These are phyloP conservation scores for Clarias laeviceps DNA, from an alignment of 2,797 vertebrate species.

Conservation along the genomic window DNA sequence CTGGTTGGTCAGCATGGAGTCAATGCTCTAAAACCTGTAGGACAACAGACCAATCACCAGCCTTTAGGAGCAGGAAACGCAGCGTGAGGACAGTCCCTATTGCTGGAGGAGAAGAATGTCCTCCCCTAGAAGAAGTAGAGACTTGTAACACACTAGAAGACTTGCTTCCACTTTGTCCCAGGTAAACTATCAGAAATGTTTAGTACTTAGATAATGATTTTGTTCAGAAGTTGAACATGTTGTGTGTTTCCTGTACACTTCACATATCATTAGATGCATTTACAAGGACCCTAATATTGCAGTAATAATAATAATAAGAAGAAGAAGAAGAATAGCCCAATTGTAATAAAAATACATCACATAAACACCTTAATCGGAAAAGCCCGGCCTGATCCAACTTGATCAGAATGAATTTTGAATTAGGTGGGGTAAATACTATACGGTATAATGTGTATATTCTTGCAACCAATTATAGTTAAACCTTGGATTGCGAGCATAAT, in stretches of 20 bases:
- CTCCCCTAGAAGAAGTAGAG: conserved; percentile 75
- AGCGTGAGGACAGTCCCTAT: conserved; percentile 63
- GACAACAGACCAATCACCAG: conserved; percentile 65
- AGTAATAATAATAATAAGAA: too few relatives aligned
- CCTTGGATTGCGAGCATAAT: too few relatives aligned
- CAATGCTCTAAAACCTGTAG: conserved; percentile 73
- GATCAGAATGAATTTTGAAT: too few relatives aligned
- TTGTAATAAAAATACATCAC: too few relatives aligned
- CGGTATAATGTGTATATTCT: too few relatives aligned
- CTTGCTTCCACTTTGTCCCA: conserved; percentile 74
- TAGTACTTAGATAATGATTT: not conserved
- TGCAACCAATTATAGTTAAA: too few relatives aligned
- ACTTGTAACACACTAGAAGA: conserved; percentile 68
- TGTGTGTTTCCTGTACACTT: not conserved
- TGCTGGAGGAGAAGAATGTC: conserved; percentile 74
- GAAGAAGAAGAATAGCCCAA: too few relatives aligned
- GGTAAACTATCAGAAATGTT: conserved; percentile 65
- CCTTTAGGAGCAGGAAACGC: conserved; percentile 73
- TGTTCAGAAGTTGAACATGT: not conserved
- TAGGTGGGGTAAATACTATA: too few relatives aligned
- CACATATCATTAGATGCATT: not conserved
- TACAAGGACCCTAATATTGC: too few relatives aligned
- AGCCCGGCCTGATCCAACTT: too few relatives aligned
- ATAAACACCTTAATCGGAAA: too few relatives aligned
- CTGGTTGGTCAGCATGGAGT: conserved; percentile 79